phyloP scores from a whole-genome alignment of 2,113 vertebrate species.

The Redunca redunca region DNA sequence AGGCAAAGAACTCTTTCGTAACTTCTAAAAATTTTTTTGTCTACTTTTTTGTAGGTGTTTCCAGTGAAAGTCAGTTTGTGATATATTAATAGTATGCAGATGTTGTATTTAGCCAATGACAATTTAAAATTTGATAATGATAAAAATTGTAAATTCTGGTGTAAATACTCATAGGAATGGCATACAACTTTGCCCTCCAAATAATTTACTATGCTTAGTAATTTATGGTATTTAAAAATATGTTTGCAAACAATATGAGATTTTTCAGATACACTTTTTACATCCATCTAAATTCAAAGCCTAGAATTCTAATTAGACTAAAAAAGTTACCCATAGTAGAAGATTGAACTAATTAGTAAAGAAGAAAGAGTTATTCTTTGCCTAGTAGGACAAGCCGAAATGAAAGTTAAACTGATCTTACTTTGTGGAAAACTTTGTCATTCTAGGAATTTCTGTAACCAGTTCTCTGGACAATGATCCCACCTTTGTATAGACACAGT shows the following conservation, averaged over 20 bases:
- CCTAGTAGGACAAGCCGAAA: background rate
- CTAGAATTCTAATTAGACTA: constrained; percentile 3
- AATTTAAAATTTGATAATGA: background rate
- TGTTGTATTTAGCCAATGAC: background rate
- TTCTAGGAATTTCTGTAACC: background rate
- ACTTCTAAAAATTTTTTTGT: background rate
- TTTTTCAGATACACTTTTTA: constrained; percentile 11
- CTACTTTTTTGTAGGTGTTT: background rate
- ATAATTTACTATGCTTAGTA: background rate
- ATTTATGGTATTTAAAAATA: constrained; percentile 10
- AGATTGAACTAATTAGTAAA: background rate
- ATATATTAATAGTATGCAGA: background rate
- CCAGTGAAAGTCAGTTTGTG: background rate
- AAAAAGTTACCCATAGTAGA: background rate
- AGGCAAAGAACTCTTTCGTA: background rate
- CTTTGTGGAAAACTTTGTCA: background rate
- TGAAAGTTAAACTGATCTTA: background rate
- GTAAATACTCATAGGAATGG: background rate
- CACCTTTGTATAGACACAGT: background rate
- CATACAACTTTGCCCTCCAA: background rate
- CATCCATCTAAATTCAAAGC: background rate
- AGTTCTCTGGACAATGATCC: background rate
- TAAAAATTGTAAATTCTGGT: constrained; percentile 23
- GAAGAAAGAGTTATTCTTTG: background rate
- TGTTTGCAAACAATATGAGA: constrained; percentile 1